These are phyloP conservation scores for Pterocles gutturalis DNA, from an alignment of 2,113 vertebrate genomes.

Conservation along the genomic window DNA sequence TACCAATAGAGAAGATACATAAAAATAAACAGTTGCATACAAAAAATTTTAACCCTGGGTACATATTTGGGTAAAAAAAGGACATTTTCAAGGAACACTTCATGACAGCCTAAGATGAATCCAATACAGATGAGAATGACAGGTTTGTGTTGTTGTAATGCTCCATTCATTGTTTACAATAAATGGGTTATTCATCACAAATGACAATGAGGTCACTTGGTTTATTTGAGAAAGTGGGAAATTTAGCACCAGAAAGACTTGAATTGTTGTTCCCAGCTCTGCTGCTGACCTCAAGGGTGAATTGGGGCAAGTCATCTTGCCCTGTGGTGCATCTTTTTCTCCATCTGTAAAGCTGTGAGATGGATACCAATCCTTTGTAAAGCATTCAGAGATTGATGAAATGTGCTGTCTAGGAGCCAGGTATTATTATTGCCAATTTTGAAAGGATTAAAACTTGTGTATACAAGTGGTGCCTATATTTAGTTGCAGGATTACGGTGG, in stretches of 20 bases:
- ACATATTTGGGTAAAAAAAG: neutral
- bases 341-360: neutral
- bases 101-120: conserved; percentile 5
- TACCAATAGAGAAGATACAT: conserved; percentile 24
- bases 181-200: conserved; percentile 3
- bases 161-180: neutral
- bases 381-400: neutral
- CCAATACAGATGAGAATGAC: neutral
- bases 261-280: neutral
- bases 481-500: neutral
- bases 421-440: neutral
- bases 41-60: conserved; percentile 52
- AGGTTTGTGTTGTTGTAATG: neutral
- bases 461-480: neutral
- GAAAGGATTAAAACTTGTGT: neutral
- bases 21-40: conserved; percentile 67
- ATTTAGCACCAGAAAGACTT: neutral
- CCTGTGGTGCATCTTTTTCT: neutral
- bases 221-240: neutral
- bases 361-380: neutral
- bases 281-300: neutral
- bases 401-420: neutral
- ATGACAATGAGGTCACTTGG: neutral
- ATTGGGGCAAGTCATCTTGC: neutral
- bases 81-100: conserved; percentile 23